These are phyloP conservation scores for Caenorhabditis sp. DNA, from an alignment of 2,888 invertebrate genomes.

Conservation along the genomic window DNA sequence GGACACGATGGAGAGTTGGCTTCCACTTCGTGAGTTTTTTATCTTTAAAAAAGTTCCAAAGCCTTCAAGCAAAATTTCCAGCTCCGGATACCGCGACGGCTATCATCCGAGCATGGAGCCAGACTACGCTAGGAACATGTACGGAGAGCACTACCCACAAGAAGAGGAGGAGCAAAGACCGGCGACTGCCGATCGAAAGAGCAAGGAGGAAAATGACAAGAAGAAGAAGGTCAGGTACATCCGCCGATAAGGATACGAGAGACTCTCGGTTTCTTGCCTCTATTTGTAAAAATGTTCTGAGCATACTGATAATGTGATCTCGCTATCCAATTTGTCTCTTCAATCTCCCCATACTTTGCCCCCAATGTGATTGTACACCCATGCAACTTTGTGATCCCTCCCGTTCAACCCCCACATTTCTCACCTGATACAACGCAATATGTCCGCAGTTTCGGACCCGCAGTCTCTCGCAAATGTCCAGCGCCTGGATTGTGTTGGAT, in stretches of 20 bases:
- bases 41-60: too few relatives aligned
- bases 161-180: neutral
- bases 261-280: too few relatives aligned
- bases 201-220: neutral
- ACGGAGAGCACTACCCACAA: neutral
- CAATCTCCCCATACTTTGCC: neutral
- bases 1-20: slow-evolving; percentile 25
- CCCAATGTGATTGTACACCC: neutral
- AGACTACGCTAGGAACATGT: neutral
- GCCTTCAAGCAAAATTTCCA: neutral
- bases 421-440: slow-evolving; percentile 81
- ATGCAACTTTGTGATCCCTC: neutral
- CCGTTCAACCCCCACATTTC: slow-evolving; percentile 1
- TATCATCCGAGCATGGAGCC: slow-evolving; percentile 15
- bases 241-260: too few relatives aligned
- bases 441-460: slow-evolving; percentile 82
- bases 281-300: too few relatives aligned
- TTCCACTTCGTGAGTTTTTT: slow-evolving; percentile 35
- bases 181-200: neutral
- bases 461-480: slow-evolving; percentile 82
- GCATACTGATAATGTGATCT: too few relatives aligned
- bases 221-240: neutral
- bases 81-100: slow-evolving; percentile 21
- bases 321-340: too few relatives aligned
- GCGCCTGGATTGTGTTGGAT: slow-evolving; percentile 78